Conservation (phyloP, 2,888 invertebrate species). For the Dusona sp. region DNA sequence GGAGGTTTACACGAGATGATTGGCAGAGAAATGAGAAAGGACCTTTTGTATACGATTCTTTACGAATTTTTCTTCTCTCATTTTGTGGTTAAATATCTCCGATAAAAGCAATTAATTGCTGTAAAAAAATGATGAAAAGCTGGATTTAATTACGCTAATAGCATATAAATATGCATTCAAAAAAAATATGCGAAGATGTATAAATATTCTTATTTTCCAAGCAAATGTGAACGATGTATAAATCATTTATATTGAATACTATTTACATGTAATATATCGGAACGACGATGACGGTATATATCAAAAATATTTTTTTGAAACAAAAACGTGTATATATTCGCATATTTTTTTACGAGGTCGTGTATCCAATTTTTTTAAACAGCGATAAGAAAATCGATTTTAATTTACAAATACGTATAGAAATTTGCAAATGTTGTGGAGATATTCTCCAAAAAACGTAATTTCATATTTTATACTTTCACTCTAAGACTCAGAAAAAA, state of each 20-base stretch:
- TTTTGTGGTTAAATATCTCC: slow-evolving; percentile 6
- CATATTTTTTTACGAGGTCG: not conserved
- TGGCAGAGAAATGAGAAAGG: slow-evolving; percentile 7
- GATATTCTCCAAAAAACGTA: not conserved
- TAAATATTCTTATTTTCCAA: not conserved
- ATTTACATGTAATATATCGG: not conserved
- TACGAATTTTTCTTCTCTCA: slow-evolving; percentile 4
- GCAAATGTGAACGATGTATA: not conserved
- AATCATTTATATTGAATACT: not conserved
- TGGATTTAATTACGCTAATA: not conserved
- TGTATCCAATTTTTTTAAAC: not conserved
- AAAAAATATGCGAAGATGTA: not conserved
- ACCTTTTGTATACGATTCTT: not conserved
- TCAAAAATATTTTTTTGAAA: not conserved
- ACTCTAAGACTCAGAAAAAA: not conserved
- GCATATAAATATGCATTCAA: not conserved
- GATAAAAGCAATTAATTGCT: not conserved
- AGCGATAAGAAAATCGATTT: slow-evolving; percentile 10
- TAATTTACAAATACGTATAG: not conserved
- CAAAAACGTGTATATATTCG: slow-evolving; percentile 13
- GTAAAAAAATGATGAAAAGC: not conserved
- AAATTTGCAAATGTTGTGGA: slow-evolving; percentile 3
- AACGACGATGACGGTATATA: not conserved
- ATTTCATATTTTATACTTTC: slow-evolving; percentile 9
- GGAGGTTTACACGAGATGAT: slow-evolving; percentile 78